Percentiles rank a stretch among this genome's conserved stretches.
Evolutionary conservation across 2,113 vertebrate species (phyloP).

Genomic region (Pomatorhinus ruficollis): DNA sequence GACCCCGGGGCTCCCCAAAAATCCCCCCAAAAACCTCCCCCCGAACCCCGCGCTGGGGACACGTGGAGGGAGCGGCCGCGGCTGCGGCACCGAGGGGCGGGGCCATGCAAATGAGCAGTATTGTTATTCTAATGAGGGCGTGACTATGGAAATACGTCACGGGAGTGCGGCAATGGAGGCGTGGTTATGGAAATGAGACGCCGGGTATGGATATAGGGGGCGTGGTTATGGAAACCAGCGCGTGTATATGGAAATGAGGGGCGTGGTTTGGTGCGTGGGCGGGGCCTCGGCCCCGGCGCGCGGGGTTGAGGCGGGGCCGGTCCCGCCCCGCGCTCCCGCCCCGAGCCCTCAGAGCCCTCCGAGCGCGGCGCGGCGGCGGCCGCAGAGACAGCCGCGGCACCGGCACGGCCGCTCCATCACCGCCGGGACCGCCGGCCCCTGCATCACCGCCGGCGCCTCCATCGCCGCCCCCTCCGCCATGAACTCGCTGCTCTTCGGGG

Average conservation of each 20-base stretch:
- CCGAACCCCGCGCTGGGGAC: fast-evolving
- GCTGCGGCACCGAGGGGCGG: not conserved
- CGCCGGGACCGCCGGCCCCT: not conserved
- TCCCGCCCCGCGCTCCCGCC: not conserved
- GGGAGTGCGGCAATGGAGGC: fast-evolving
- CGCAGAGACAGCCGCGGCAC: not conserved
- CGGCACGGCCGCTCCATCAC: not conserved
- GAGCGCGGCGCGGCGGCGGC: not conserved
- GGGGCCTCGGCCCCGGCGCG: not conserved
- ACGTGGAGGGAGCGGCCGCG: not conserved
- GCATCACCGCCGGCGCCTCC: not conserved
- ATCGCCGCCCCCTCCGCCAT: not conserved
- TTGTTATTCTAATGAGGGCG: not conserved
- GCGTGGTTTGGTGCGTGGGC: fast-evolving
- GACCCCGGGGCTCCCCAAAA: not conserved
- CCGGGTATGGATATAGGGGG: fast-evolving
- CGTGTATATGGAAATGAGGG: fast-evolving
- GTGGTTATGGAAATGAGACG: fast-evolving
- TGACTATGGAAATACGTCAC: fast-evolving
- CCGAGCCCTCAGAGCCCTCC: not conserved
- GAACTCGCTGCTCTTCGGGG: not conserved
- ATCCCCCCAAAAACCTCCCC: no score
- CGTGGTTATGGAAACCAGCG: fast-evolving
- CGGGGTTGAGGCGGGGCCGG: not conserved
- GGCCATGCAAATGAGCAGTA: not conserved